Evolutionary conservation across 2,113 vertebrate species (phyloP), one percentile per base, ranked within the genome.

Genomic region (Lethenteron camtschaticum): DNA sequence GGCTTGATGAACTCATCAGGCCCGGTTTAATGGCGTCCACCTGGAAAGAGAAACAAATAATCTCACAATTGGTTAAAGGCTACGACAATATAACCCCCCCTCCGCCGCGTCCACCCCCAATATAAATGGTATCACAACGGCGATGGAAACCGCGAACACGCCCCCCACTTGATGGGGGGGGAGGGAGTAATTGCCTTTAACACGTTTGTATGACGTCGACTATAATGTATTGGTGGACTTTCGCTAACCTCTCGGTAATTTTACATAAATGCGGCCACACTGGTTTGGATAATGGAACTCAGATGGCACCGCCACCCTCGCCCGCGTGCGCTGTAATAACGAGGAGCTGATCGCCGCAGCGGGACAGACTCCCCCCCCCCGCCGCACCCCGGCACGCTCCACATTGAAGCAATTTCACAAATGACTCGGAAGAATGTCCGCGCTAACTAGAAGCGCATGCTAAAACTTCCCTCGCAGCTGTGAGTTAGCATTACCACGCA

Each of bases 381-480:
- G 24, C 63, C 63, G n/a, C 24, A n/a, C n/a, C n/a, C 63, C 63
- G n/a, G 63, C 63, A 24, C 63, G 63, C 63, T 66, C 63, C 63
- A 66, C 63, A 66, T 66, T 66, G 63, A 66, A 66, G 24, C 63
- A 66, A 66, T 66, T 66, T 66, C 24, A 24, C 63, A 66, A 66
- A 66, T 66, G 63, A 66, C 63, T 66, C 63, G 63, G 63, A 66
- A 66, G 63, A 66, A 66, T 66, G 63, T 66, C 63, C 24, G 10
- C 63, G 24, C 24, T 66, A 66, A 66, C 63, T 66, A 24, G 63
- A 66, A 66, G 24, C 63, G 63, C 63, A 66, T 66, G 63, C 63
- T 66, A 66, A 66, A 66, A 66, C 63, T 66, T 66, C 63, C 63
- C 63, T n/a, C 63, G 24, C 63, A 66, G 63, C 63, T 66, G 63